Conservation (phyloP, 2,888 invertebrate species). For the Lepidonotus clava region DNA sequence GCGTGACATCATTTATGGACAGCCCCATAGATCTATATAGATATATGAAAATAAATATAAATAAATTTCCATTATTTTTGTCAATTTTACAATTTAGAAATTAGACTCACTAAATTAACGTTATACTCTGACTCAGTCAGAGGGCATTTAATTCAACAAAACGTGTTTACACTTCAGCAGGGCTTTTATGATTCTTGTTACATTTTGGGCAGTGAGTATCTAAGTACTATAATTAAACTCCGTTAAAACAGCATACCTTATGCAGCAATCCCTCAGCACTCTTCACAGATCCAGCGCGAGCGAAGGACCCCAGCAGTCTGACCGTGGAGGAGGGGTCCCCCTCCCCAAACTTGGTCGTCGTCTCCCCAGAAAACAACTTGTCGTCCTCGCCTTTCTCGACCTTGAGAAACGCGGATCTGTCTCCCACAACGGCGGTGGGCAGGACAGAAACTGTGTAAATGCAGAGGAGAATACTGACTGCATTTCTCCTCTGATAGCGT, state of each 20-base stretch:
- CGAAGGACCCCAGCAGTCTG: slow-evolving; percentile 11
- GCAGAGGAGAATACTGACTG: not conserved
- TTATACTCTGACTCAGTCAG: too few relatives aligned
- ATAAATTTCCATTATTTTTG: too few relatives aligned
- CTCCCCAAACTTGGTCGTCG: not conserved
- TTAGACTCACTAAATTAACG: too few relatives aligned
- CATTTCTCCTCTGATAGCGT: slow-evolving; percentile 29
- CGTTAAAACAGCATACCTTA: not conserved
- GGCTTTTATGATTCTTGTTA: too few relatives aligned
- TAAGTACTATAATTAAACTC: not conserved
- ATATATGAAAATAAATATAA: too few relatives aligned
- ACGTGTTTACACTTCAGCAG: too few relatives aligned
- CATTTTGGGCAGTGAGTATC: too few relatives aligned
- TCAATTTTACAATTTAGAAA: too few relatives aligned
- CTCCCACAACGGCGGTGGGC: slow-evolving; percentile 13
- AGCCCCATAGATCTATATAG: too few relatives aligned
- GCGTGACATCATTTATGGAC: too few relatives aligned
- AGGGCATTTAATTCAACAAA: too few relatives aligned
- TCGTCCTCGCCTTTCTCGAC: not conserved
- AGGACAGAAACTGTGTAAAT: not conserved
- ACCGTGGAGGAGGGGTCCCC: not conserved
- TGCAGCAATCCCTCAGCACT: slow-evolving; percentile 26
- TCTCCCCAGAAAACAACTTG: not conserved
- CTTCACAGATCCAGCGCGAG: slow-evolving; percentile 30
- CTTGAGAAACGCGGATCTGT: slow-evolving; percentile 48